phyloP scores from a whole-genome alignment of 2,888 invertebrate genomes.

The Luperina nickerlii region DNA sequence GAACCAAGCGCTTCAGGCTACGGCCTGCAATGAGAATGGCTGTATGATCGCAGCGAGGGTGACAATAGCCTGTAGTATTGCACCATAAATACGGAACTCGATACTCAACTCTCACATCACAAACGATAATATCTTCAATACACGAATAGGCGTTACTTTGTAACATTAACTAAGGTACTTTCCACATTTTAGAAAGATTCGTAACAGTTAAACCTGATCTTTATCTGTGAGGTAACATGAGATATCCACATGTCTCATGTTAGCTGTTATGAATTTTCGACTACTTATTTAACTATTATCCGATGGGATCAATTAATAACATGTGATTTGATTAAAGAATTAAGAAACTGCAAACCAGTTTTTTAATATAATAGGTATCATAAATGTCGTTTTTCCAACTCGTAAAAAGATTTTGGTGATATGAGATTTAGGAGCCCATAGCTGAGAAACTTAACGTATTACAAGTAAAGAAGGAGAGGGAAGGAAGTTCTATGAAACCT shows the following conservation, averaged over 20 bases:
- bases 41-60: constrained; percentile 40
- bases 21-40: constrained; percentile 46
- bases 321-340: not conserved
- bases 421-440: not conserved
- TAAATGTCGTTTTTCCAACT: not conserved
- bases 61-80: constrained; percentile 51
- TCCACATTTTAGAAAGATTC: not conserved
- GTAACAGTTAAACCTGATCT: not conserved
- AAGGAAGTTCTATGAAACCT: not conserved
- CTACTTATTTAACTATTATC: not conserved
- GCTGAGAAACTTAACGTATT: not conserved
- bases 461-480: not conserved
- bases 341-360: not conserved
- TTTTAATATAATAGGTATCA: not conserved
- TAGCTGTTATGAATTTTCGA: not conserved
- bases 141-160: not conserved
- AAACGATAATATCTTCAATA: constrained; percentile 12
- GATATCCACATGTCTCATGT: not conserved
- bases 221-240: not conserved
- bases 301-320: not conserved
- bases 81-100: constrained; percentile 23
- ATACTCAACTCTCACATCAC: constrained; percentile 26
- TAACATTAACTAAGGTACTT: not conserved
- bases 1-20: constrained; percentile 52
- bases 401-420: not conserved